These are phyloP conservation scores for Oncorhynchus masou DNA, from an alignment of 2,113 vertebrate species.

Conservation along the genomic window DNA sequence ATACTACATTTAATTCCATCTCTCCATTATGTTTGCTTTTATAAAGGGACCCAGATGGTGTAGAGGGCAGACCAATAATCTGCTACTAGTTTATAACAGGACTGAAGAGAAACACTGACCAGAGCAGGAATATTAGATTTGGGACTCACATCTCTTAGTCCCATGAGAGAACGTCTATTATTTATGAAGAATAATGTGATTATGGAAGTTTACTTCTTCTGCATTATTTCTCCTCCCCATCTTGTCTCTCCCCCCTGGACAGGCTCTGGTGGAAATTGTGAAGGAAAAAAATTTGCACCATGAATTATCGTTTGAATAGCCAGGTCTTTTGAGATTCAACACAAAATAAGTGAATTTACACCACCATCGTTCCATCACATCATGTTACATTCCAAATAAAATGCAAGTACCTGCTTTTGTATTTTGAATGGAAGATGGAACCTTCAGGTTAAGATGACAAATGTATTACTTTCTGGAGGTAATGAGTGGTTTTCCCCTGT, in stretches of 20 bases:
- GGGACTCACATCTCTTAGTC: background rate
- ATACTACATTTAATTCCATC: background rate
- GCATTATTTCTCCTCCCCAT: background rate
- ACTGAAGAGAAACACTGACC: background rate
- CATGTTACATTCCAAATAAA: background rate
- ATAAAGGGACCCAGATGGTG: background rate
- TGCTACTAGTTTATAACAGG: background rate
- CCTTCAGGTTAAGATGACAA: background rate
- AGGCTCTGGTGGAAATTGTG: background rate
- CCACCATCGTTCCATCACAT: background rate
- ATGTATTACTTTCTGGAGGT: background rate
- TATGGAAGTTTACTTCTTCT: background rate
- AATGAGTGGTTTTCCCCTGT: no score
- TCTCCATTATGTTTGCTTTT: background rate
- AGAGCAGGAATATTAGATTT: constrained; percentile 3
- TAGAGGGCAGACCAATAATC: background rate
- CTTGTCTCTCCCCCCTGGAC: background rate
- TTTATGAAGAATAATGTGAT: background rate
- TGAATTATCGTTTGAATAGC: no score
- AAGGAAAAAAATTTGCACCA: no score
- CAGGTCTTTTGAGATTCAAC: background rate
- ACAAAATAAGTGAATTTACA: background rate
- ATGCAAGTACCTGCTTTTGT: background rate
- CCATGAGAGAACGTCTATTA: background rate
- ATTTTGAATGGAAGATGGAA: background rate